Conservation (phyloP, 2,113 vertebrate genomes). For the Cebus imitator region DNA sequence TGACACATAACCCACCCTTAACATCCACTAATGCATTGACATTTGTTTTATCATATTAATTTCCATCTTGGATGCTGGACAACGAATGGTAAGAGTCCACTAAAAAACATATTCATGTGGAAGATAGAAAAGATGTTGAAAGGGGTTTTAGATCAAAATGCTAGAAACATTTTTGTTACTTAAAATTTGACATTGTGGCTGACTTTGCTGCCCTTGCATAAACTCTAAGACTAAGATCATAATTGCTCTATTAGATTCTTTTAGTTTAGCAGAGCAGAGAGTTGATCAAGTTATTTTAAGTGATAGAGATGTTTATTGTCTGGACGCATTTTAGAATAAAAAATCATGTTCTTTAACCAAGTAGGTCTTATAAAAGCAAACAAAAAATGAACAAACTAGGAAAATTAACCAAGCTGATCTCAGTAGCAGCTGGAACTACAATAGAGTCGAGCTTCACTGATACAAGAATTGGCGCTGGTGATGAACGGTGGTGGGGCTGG, state of each 20-base stretch:
- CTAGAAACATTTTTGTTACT: background rate
- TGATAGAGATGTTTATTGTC: background rate
- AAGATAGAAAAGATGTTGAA: background rate
- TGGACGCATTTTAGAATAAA: constrained; percentile 6
- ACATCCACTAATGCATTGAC: background rate
- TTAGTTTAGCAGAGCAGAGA: background rate
- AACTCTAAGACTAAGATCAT: background rate
- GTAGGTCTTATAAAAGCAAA: background rate
- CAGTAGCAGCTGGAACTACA: background rate
- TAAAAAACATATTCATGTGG: background rate
- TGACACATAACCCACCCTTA: background rate
- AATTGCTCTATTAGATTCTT: background rate
- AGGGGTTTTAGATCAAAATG: background rate
- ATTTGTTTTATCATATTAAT: background rate
- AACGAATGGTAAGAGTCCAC: background rate
- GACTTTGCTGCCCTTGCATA: background rate
- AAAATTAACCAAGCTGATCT: background rate
- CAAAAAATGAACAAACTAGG: background rate
- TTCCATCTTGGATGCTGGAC: background rate
- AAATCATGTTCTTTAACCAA: background rate
- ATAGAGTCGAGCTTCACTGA: background rate
- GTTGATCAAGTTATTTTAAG: background rate
- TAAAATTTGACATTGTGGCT: background rate
- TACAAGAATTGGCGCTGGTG: background rate
- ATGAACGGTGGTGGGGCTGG: accelerated